Base-by-base conservation (phyloP, 2,113 vertebrate genomes). In the Cryptotis parvus region DNA sequence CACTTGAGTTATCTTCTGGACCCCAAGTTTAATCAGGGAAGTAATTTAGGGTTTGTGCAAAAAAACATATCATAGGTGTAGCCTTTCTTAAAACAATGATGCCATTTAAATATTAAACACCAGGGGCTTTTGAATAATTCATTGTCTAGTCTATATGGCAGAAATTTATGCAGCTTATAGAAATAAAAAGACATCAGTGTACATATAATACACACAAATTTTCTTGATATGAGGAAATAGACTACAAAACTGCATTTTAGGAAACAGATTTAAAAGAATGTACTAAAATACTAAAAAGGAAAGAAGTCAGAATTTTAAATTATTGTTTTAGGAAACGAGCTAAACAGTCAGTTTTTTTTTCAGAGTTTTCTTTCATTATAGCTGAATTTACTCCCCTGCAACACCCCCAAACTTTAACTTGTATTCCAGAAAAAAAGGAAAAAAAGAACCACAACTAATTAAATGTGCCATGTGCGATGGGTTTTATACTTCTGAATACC, bases 341-440 rank as follows among this genome's bases (percentile, higher is more conserved):
- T 55, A 55, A 20, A 45, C 43, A n/a, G n/a, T n/a, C n/a, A n/a
- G n/a, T n/a, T n/a, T n/a, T 55, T 12, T 55, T 86, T 92, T 89
- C 88, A 43, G 39, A 87, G 33, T 84, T 94, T 65, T 92, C 33
- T 84, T 94, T 85, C 49, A 75, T 16, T 39, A 63, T 84, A 84
- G 63, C 45, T 87, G 29, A 37, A 79, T 66, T 90, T 92, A 84
- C 58, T 63, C 52, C 16, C 52, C 43, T 45, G 43, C 43, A 45
- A 6, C 43, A 45, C 43, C 6, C 6, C 52, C 52, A 55, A 5
- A 52, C 79, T n/a, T n/a, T n/a, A n/a, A 79, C 3, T 58, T 68
- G 3, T 43, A 83, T 41, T 89, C 31, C 43, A 91, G 10, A 72
- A 79, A 68, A 49, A 27, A 12, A 45, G 43, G 43, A 7, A 16